Base-by-base conservation (phyloP, 2,888 invertebrate genomes). In the Erebia epiphron region DNA sequence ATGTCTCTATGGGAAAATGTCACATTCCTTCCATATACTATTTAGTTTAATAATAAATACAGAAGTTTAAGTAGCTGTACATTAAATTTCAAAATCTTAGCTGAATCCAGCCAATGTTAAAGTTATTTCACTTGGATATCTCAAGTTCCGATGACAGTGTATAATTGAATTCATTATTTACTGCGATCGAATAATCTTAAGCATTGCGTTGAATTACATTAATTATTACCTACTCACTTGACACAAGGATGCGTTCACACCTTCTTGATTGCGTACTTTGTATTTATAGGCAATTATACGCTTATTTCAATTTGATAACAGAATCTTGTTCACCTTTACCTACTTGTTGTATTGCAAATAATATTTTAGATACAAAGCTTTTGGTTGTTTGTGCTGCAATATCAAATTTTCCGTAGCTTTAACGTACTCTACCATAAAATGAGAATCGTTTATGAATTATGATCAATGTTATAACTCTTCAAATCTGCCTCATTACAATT, bases 81-180 rank as follows among this genome's bases (percentile, higher is more conserved):
- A 57, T 21, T 16, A 10, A 10, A 26, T 57, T 26, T 14, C 56
- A 57, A 41, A 60, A n/a, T 43, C 41, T 43, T 41, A 41, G 10
- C n/a, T 41, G 16, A 60, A n/a, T 41, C 16, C 10, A 60, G 8
- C 0, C 2, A 41, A 21, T 26, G 56, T 26, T 41, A 43, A 41
- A 26, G 16, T 8, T 60, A 60, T 35, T 58, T 58, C 84, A 14
- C 72, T 85, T 79, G 70, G 79, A 82, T 82, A 86, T 85, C 83
- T 82, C 79, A 79, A 77, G 46, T 57, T 21, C 75, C 80, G 84
- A 86, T 86, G 89, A 86, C 89, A 88, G 86, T 84, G 84, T 82
- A 83, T 89, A 89, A 90, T 89, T 89, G 88, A 88, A 89, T 87
- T 85, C 86, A 87, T 87, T 88, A 90, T 90, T 89, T 88, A 89